Evolutionary conservation across 2,113 vertebrate genomes (phyloP).

Genomic region (Hyperoodon ampullatus): DNA sequence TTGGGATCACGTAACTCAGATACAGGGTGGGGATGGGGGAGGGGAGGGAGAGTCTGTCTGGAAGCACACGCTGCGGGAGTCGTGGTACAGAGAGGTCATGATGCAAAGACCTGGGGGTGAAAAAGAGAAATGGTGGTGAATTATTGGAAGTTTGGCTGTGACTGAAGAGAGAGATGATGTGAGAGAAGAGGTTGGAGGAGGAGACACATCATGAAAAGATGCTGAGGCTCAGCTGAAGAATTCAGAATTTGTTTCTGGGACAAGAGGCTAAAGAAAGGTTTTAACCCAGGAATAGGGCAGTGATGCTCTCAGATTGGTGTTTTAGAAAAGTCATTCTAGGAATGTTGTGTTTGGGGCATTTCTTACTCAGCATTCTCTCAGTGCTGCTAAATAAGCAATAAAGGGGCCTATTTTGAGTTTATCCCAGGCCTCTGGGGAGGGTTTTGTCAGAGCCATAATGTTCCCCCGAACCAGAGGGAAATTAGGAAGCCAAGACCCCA

Average conservation of each 20-base stretch:
- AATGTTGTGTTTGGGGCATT: background rate
- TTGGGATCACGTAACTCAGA: fast-evolving
- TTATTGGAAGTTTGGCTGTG: no score
- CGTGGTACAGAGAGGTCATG: fast-evolving
- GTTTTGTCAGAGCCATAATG: background rate
- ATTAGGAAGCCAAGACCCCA: background rate
- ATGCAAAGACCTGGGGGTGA: no score
- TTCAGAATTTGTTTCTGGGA: background rate
- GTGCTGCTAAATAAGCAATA: background rate
- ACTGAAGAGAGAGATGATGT: background rate
- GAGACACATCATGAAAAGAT: background rate
- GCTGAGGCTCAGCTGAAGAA: background rate
- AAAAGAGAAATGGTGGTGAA: background rate
- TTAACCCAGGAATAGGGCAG: background rate
- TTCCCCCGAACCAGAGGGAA: background rate
- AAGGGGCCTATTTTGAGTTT: background rate
- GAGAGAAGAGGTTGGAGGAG: background rate
- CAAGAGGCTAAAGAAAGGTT: background rate
- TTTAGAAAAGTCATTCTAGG: background rate
- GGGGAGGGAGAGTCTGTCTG: fast-evolving
- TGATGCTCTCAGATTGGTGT: background rate
- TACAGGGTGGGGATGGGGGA: background rate
- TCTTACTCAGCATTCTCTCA: background rate
- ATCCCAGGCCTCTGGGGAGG: background rate
- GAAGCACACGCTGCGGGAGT: background rate